phyloP scores from a whole-genome alignment of 2,888 invertebrate species.

The Synergus japonicus region DNA sequence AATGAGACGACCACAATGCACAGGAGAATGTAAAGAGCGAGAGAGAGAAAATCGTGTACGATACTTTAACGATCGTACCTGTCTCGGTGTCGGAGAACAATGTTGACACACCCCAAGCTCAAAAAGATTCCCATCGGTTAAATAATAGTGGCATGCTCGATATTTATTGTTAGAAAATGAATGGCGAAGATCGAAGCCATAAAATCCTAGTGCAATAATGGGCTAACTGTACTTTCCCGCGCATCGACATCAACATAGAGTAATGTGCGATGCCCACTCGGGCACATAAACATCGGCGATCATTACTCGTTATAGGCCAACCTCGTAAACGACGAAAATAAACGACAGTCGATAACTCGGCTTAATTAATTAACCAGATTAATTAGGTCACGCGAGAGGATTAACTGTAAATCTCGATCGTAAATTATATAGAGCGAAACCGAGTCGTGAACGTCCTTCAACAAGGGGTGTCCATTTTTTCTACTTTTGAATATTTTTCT shows the following conservation, averaged over 20 bases:
- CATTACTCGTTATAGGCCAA: conserved; percentile 11
- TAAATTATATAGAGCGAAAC: neutral
- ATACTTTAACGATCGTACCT: conserved; percentile 52
- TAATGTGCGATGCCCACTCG: neutral
- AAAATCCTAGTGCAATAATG: conserved; percentile 33
- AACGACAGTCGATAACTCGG: conserved; percentile 36
- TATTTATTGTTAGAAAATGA: conserved; percentile 40
- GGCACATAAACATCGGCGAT: neutral
- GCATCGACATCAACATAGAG: conserved; percentile 1
- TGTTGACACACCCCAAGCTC: conserved; percentile 54
- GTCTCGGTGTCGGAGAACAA: conserved; percentile 50
- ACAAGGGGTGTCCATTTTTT: too few species aligned
- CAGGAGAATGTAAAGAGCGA: conserved; percentile 21
- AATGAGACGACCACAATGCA: conserved; percentile 30
- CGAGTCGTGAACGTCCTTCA: neutral
- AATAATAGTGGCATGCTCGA: conserved; percentile 36
- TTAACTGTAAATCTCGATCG: neutral
- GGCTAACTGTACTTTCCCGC: conserved; percentile 29
- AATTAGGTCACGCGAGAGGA: conserved; percentile 14
- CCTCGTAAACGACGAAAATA: conserved; percentile 25
- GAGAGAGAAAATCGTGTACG: conserved; percentile 36
- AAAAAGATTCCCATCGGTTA: conserved; percentile 49
- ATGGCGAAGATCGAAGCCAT: conserved; percentile 30
- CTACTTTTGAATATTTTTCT: too few species aligned
- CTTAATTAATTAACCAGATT: conserved; percentile 27